Evolutionary conservation across 2,888 invertebrate species (phyloP), one percentile per base, ranked within the genome.

Genomic region (Drosophila neotestacea): DNA sequence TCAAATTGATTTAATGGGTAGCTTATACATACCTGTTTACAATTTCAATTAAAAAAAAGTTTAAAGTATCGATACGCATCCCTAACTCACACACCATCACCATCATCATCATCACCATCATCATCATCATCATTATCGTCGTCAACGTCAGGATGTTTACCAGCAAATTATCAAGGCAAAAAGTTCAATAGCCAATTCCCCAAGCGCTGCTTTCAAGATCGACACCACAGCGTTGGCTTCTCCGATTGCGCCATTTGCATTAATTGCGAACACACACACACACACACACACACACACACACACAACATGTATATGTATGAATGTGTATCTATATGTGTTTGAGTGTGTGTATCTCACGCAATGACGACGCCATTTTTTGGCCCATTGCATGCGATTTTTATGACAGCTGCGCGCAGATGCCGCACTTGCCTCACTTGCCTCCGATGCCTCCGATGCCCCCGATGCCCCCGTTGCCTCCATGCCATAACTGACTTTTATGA

Each of bases 131-230:
- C 22, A 3, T 22, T 3, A 22, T 22, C 46, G 10, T 3, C 46
- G n/a, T 46, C 10, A 16, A 0, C 13, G 28, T n/a, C 59, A 42
- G 58, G 36, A 50, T 75, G 67, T 63, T 75, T 67, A 59, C 55
- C 61, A 56, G 58, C 73, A 55, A 67, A 77, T 77, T 68, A 77
- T 77, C 68, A 75, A 77, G 77, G 78, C 73, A 77, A 68, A 73
- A 77, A 76, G 75, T 76, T 76, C 75, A 76, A 76, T 77, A 69
- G 78, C 69, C 69, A 76, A 61, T 60, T 72, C 78, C 73, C 78
- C 68, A 52, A 68, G 39, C 63, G 60, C 34, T 44, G 62, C 78
- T 68, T 47, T 73, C 63, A 63, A 68, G 75, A 75, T 75, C 78
- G 73, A 72, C 62, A 47, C 58, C 65, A 65, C 50, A 41, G 55